phyloP scores from a whole-genome alignment of 2,888 invertebrate genomes.

The Therioaphis trifolii region DNA sequence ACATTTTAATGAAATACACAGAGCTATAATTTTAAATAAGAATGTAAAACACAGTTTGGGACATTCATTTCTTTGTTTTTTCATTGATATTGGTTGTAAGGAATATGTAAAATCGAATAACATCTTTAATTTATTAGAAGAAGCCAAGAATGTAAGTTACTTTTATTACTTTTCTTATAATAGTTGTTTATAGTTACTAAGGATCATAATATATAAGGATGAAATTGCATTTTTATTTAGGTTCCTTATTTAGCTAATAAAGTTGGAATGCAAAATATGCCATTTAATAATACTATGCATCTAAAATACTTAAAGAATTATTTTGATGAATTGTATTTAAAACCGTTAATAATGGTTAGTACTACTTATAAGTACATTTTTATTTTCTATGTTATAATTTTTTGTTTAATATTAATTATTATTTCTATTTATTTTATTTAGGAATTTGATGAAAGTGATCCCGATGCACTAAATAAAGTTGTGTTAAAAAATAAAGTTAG shows the following conservation, averaged over 20 bases:
- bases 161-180: too few relatives aligned
- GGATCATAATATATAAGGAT: too few relatives aligned
- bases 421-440: neutral
- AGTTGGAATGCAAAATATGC: constrained; percentile 6
- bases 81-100: constrained; percentile 26
- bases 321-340: constrained; percentile 25
- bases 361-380: neutral
- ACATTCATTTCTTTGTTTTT: constrained; percentile 7
- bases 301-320: constrained; percentile 13
- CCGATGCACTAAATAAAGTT: neutral
- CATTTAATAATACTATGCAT: constrained; percentile 29
- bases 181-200: too few relatives aligned
- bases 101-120: constrained; percentile 12
- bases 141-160: neutral
- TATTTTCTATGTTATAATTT: too few relatives aligned
- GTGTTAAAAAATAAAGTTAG: neutral
- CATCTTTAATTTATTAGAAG: constrained; percentile 18
- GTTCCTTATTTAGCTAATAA: constrained; percentile 43
- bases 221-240: constrained; percentile 12
- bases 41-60: neutral
- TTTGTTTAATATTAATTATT: neutral
- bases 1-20: neutral
- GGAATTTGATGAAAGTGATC: neutral
- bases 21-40: constrained; percentile 7
- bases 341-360: constrained; percentile 37